Percentiles rank a stretch among this genome's conserved stretches.
phyloP scores from a whole-genome alignment of 2,888 invertebrate species.

The Hanleya hanleyi region DNA sequence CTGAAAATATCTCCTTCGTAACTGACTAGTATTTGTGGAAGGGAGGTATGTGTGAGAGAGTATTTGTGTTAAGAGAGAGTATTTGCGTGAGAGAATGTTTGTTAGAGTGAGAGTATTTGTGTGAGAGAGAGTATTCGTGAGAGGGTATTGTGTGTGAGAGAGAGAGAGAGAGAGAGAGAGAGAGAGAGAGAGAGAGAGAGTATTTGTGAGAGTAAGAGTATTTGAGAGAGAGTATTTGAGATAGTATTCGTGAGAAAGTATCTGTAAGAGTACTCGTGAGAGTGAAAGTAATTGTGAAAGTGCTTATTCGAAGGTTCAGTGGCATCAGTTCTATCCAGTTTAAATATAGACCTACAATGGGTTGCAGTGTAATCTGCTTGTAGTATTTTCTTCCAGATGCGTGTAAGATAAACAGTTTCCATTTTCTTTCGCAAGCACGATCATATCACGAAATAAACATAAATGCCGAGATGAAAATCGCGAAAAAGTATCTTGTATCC shows the following conservation, averaged over 20 bases:
- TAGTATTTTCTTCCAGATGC: too few relatives aligned
- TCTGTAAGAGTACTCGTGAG: neutral
- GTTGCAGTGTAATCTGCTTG: too few relatives aligned
- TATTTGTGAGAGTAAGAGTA: neutral
- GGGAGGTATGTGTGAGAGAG: neutral
- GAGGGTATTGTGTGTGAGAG: neutral
- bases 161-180: constrained; percentile 9
- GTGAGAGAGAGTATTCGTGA: neutral
- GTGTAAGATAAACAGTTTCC: too few relatives aligned
- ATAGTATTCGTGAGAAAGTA: neutral
- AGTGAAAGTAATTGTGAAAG: neutral
- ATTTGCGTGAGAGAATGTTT: neutral
- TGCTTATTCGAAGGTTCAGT: too few relatives aligned
- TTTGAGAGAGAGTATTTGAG: neutral
- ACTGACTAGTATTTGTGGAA: neutral
- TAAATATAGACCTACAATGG: too few relatives aligned
- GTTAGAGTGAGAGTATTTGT: neutral
- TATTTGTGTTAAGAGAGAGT: neutral
- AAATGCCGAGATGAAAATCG: too few relatives aligned
- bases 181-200: neutral
- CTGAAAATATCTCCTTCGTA: too few relatives aligned
- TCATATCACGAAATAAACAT: too few relatives aligned
- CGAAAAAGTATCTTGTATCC: too few relatives aligned
- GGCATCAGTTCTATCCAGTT: too few relatives aligned
- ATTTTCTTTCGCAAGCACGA: too few relatives aligned